A percentile compares a stretch with the other conserved stretches of the same genome.
Evolutionary conservation across 2,888 invertebrate genomes (phyloP).

Genomic region (Aleiodes leptofemur): DNA sequence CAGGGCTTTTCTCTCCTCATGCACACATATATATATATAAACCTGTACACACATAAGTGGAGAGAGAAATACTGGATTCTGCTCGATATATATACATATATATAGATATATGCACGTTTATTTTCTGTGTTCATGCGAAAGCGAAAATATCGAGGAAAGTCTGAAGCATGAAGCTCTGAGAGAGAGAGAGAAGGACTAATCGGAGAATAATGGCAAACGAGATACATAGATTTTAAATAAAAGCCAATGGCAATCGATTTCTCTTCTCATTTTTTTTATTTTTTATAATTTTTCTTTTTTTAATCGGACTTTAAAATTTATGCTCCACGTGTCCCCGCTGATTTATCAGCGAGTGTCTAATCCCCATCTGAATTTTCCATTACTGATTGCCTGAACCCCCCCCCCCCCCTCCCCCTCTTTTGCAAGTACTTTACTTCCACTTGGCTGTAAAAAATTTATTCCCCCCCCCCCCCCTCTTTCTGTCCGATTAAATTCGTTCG

Average conservation of each 20-base stretch:
- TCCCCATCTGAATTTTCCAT: slow-evolving; percentile 14
- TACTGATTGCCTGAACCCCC: neutral
- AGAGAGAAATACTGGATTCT: slow-evolving; percentile 44
- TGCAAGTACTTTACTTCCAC: no score
- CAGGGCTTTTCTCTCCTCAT: slow-evolving; percentile 34
- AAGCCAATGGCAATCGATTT: slow-evolving; percentile 31
- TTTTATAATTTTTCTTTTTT: slow-evolving; percentile 18
- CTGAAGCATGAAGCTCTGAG: neutral
- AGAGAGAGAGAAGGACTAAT: neutral
- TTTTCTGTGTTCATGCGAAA: neutral
- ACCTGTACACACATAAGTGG: slow-evolving; percentile 22
- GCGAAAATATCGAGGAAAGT: slow-evolving; percentile 19
- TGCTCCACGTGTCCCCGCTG: slow-evolving; percentile 44
- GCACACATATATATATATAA: neutral
- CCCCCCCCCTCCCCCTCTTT: no score
- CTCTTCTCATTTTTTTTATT: neutral
- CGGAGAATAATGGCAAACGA: slow-evolving; percentile 19
- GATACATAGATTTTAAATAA: slow-evolving; percentile 30
- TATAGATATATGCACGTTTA: slow-evolving; percentile 27
- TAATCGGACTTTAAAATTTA: slow-evolving; percentile 49
- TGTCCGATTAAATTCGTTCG: neutral
- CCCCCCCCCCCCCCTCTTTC: no score
- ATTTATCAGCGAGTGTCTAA: slow-evolving; percentile 48
- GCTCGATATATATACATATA: neutral
- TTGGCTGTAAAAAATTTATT: neutral